Percentiles rank a stretch among this genome's conserved stretches.
These are phyloP conservation scores for Apodemia hepburni DNA, from an alignment of 2,888 invertebrate species.

Conservation along the genomic window DNA sequence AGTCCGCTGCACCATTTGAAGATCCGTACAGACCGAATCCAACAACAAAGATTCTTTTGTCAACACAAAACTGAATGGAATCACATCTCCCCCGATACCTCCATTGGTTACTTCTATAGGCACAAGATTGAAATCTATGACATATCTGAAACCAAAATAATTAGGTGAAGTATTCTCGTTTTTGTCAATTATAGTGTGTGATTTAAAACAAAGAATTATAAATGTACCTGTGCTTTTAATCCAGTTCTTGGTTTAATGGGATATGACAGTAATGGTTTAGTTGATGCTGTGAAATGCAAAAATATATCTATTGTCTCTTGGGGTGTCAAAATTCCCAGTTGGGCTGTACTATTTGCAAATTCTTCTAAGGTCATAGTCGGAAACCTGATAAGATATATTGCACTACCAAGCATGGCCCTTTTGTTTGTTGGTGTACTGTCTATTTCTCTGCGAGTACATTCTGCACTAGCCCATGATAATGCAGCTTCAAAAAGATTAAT, in stretches of 20 bases:
- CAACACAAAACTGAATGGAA: constrained; percentile 97
- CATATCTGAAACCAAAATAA: constrained; percentile 83
- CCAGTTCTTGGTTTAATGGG: constrained; percentile 92
- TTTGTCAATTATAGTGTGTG: not conserved
- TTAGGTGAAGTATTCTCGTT: not conserved
- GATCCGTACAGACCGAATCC: constrained; percentile 98
- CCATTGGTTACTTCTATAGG: constrained; percentile 98
- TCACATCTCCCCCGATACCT: constrained; percentile 97
- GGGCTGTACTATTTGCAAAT: constrained; percentile 97
- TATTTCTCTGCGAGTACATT: constrained; percentile 91
- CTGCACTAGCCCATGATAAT: constrained; percentile 95
- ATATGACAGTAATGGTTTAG: constrained; percentile 91
- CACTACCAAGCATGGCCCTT: constrained; percentile 86
- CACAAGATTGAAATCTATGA: constrained; percentile 97
- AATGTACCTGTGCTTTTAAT: constrained; percentile 89
- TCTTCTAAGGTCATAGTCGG: constrained; percentile 95
- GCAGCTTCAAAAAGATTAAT: constrained; percentile 95
- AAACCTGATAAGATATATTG: constrained; percentile 93
- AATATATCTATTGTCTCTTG: constrained; percentile 98
- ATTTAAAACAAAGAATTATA: constrained; percentile 10
- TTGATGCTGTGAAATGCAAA: constrained; percentile 94
- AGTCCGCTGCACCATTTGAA: constrained; percentile 96
- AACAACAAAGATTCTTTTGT: constrained; percentile 96
- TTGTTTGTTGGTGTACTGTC: constrained; percentile 91
- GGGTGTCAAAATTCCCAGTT: constrained; percentile 93